A percentile compares a stretch with the other conserved stretches of the same genome.
Conservation (phyloP, 1,140 invertebrate genomes). For the Pomacea maculata region DNA sequence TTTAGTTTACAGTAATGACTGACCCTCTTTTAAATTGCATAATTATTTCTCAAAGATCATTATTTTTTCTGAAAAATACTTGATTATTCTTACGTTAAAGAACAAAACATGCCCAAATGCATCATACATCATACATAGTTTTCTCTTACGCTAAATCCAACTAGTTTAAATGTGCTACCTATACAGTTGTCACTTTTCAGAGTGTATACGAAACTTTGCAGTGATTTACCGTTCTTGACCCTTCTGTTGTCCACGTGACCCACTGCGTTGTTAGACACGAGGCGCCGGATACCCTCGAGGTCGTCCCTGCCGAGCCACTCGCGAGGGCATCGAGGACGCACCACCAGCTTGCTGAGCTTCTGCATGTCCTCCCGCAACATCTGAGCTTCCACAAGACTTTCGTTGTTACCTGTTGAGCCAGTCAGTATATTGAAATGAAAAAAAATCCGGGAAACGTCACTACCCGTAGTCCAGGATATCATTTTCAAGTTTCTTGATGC, state of each 20-base stretch:
- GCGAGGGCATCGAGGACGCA: slow-evolving; percentile 20
- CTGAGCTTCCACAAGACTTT: slow-evolving; percentile 23
- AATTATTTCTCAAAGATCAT: too few species aligned
- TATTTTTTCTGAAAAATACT: too few species aligned
- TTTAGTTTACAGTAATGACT: background rate
- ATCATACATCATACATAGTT: too few species aligned
- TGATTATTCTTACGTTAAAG: background rate
- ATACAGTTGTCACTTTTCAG: background rate
- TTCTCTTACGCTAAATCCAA: too few species aligned
- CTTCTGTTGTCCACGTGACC: slow-evolving; percentile 13
- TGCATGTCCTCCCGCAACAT: slow-evolving; percentile 25
- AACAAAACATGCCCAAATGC: background rate
- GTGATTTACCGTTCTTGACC: background rate
- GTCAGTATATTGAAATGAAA: background rate
- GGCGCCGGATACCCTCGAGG: slow-evolving; percentile 18
- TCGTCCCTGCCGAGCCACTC: slow-evolving; percentile 35
- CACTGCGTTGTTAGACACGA: slow-evolving; percentile 24
- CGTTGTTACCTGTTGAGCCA: slow-evolving; percentile 23
- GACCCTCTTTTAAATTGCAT: too few species aligned
- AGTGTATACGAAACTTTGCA: background rate
- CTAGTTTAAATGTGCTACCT: background rate
- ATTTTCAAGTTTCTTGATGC: too few species aligned
- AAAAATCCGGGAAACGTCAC: background rate
- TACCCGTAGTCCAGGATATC: background rate
- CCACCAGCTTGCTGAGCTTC: slow-evolving; percentile 24